These are phyloP conservation scores for Heliocidaris tuberculata DNA, from an alignment of 35 echinoderm and acorn worm species.

Conservation along the genomic window DNA sequence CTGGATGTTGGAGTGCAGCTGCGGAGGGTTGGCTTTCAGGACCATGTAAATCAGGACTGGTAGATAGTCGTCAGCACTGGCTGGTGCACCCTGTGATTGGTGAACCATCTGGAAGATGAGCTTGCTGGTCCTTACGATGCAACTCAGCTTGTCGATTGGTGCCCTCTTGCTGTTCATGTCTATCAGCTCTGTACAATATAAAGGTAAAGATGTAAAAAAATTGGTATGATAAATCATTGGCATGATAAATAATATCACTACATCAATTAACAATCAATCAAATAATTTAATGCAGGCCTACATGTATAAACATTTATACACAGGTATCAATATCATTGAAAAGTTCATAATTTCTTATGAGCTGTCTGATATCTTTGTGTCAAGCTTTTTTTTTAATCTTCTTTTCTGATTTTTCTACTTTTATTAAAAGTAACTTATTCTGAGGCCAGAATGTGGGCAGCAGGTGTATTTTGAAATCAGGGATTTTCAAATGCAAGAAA, in stretches of 20 bases:
- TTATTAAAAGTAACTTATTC: too few species aligned
- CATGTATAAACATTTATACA: too few species aligned
- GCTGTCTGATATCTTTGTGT: too few species aligned
- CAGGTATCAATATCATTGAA: too few species aligned
- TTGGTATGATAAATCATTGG: not conserved
- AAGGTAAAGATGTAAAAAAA: not conserved
- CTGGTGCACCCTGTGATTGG: conserved; percentile 65
- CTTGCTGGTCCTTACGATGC: conserved; percentile 84
- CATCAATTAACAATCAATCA: too few species aligned
- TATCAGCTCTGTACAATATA: conserved; percentile 72
- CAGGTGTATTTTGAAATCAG: too few species aligned
- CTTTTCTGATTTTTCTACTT: too few species aligned
- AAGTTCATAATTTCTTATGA: too few species aligned
- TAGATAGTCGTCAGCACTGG: conserved; percentile 90
- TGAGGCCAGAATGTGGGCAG: too few species aligned
- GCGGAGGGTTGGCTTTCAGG: conserved; percentile 95
- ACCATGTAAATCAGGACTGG: conserved; percentile 94
- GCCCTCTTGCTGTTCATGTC: conserved; percentile 88
- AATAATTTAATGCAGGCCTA: too few species aligned
- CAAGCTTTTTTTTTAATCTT: too few species aligned
- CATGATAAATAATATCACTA: not conserved
- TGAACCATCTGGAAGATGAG: conserved; percentile 86
- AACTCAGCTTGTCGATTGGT: conserved; percentile 85
- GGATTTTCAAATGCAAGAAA: too few species aligned
- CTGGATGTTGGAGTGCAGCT: conserved; percentile 95